Percentiles rank a stretch among this genome's conserved stretches.
Evolutionary conservation across 30 jellyfish, hydroid and myxozoan genomes (phyloP).

Genomic region (Cassiopea xamachana): DNA sequence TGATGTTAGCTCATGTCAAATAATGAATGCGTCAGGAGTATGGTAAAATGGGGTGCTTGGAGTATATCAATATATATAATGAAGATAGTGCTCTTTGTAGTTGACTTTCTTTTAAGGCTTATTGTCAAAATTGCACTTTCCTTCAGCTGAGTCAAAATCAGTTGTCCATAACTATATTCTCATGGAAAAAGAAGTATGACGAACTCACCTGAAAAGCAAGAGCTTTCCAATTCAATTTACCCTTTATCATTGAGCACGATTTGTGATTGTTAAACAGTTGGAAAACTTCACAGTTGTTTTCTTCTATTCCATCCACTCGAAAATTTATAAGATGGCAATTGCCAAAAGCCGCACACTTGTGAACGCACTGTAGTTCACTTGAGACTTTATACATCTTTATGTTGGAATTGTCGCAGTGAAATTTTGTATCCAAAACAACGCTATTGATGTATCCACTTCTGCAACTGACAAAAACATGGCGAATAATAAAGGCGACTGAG

Average conservation of each 20-base stretch:
- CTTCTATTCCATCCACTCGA: neutral
- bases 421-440: neutral
- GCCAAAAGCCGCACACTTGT: slow-evolving; percentile 3
- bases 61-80: too few species aligned
- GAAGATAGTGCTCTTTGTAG: too few species aligned
- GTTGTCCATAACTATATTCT: too few species aligned
- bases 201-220: slow-evolving; percentile 14
- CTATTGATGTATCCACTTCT: slow-evolving; percentile 6
- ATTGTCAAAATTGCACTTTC: too few species aligned
- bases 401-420: slow-evolving; percentile 19
- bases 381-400: neutral
- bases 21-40: too few species aligned
- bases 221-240: slow-evolving; percentile 26
- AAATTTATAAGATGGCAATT: slow-evolving; percentile 30
- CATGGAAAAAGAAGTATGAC: too few species aligned
- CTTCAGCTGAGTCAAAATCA: too few species aligned
- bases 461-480: neutral
- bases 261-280: slow-evolving; percentile 5
- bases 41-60: too few species aligned
- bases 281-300: slow-evolving; percentile 26
- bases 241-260: slow-evolving; percentile 18
- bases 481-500: neutral
- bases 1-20: too few species aligned
- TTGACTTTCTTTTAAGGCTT: too few species aligned
- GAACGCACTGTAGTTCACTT: slow-evolving; percentile 43